Evolutionary conservation across 2,113 vertebrate genomes (phyloP), one percentile per base, ranked within the genome.

Genomic region (Phylloscopus whistleri): DNA sequence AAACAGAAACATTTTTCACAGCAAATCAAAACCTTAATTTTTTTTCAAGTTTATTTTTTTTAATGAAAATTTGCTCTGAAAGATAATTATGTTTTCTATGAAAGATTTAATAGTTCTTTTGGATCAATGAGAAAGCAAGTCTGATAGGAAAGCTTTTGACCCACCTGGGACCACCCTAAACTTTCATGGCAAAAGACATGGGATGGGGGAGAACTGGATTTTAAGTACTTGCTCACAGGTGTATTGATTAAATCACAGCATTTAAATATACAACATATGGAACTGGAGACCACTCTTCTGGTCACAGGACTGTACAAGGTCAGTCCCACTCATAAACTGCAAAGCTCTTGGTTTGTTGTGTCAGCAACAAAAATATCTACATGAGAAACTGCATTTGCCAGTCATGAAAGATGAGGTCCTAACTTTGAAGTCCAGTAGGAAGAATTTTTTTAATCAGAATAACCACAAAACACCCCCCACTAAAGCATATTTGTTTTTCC

Each of bases 51-150:
- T 44, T 6, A 3, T 48, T 49, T 56, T 3, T 12, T 46, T 31
- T 67, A 6, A 55, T 56, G 21, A 84, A 91, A 90, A 46, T 12
- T 82, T 52, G 0, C 7, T 33, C 22, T 35, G 35, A 51, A 79
- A 60, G 9, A 67, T 5, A 4, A 44, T 17, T 24, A 10, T 23
- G 2, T 52, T 64, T 91, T 69, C 28, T 4, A 8, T 31, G 15
- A 53, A 33, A 60, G 0, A 52, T 22, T 35, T 5, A 9, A 16
- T n/a, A 0, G 2, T 4, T 21, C 14, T 15, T 64, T 62, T 58
- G 5, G 67, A 44, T 27, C 30, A 44, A 12, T 26, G 26, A 31
- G 22, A 73, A 77, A 85, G 2, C 0, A 60, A 70, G 4, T 19
- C 24, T 52, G 21, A 21, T 8, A 51, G 13, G 31, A 56, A 81